phyloP scores from a whole-genome alignment of 2,888 invertebrate species.

The Pristionchus fissidentatus region DNA sequence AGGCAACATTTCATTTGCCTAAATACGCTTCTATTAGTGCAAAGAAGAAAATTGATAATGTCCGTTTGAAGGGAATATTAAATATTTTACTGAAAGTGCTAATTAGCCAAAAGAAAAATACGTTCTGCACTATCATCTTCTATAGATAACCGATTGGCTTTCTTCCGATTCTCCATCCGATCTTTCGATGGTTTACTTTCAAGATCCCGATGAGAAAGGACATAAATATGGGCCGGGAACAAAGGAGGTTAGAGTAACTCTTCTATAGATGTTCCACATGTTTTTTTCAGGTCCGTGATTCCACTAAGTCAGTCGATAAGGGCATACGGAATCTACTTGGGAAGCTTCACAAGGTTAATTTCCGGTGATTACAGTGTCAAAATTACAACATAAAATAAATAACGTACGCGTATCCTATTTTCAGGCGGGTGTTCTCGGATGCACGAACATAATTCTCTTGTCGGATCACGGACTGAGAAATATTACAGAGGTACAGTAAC shows the following conservation, averaged over 20 bases:
- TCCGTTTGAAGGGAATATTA: too few relatives aligned
- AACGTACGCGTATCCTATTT: not conserved
- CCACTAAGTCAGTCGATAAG: too few relatives aligned
- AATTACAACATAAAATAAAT: not conserved
- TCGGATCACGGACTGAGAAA: slow-evolving; percentile 43
- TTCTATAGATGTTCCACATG: too few relatives aligned
- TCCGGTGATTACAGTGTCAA: too few relatives aligned
- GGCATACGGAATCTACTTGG: too few relatives aligned
- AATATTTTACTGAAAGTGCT: too few relatives aligned
- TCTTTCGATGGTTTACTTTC: slow-evolving; percentile 19
- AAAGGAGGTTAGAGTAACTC: not conserved
- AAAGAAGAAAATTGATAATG: not conserved
- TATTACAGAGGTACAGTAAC: not conserved
- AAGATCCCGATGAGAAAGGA: slow-evolving; percentile 30
- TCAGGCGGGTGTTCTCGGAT: slow-evolving; percentile 36
- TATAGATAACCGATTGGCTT: slow-evolving; percentile 2
- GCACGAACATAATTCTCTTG: not conserved
- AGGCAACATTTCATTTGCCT: not conserved
- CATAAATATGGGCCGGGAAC: slow-evolving; percentile 20
- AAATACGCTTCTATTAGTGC: not conserved
- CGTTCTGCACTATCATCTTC: too few relatives aligned
- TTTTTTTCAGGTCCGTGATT: too few relatives aligned
- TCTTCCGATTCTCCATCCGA: slow-evolving; percentile 15
- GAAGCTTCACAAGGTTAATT: too few relatives aligned
- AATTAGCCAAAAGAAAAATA: too few relatives aligned